Conservation (phyloP, 64 coral and sea anemone genomes). For the Anthopleura sola region DNA sequence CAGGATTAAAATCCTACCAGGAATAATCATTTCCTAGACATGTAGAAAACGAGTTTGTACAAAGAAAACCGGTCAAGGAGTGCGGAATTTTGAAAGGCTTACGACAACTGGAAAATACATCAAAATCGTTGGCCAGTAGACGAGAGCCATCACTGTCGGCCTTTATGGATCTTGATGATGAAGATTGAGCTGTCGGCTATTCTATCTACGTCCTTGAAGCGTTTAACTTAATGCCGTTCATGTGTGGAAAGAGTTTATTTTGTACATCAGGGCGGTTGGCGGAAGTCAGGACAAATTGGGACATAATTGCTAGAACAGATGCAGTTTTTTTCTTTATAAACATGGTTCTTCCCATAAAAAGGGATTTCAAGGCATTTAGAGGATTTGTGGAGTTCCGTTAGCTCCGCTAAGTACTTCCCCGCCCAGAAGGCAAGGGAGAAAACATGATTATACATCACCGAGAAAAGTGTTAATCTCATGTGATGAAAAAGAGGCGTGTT, state of each 20-base stretch:
- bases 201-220: slow-evolving; percentile 7
- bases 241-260: background rate
- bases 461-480: slow-evolving; percentile 3
- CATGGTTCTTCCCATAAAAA: background rate
- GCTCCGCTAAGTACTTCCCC: background rate
- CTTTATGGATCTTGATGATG: background rate
- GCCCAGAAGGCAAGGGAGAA: background rate
- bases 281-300: slow-evolving; percentile 16
- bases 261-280: background rate
- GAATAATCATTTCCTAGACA: background rate
- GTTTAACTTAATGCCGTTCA: slow-evolving; percentile 22
- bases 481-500: slow-evolving; percentile 7
- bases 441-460: background rate
- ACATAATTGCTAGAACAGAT: background rate
- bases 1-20: background rate
- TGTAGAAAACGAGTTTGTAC: background rate
- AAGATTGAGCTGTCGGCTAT: slow-evolving; percentile 12
- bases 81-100: background rate
- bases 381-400: background rate
- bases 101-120: slow-evolving; percentile 18
- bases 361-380: background rate
- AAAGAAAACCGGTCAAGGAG: background rate
- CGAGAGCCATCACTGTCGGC: background rate
- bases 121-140: background rate
- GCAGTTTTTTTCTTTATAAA: background rate